Percentiles rank a stretch among this genome's conserved stretches.
Conservation (phyloP, 1,140 invertebrate species). For the Drosophila paulistorum region DNA sequence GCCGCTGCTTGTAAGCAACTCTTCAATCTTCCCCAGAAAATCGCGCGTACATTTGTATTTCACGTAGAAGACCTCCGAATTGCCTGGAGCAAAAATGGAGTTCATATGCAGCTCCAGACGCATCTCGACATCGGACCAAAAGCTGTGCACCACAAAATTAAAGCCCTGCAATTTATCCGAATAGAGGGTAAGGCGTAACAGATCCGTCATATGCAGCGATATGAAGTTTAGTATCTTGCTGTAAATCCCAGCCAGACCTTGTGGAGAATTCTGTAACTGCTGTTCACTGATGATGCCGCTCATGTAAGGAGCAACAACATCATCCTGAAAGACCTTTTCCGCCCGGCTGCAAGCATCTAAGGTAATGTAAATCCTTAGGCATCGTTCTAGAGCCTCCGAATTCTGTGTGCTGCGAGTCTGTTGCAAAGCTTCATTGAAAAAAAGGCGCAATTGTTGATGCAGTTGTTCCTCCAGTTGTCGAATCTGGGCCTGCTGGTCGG, state of each 20-base stretch:
- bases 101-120: conserved; percentile 90
- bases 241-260: conserved; percentile 90
- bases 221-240: conserved; percentile 89
- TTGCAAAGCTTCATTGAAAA: conserved; percentile 85
- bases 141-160: conserved; percentile 94
- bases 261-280: conserved; percentile 87
- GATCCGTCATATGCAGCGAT: conserved; percentile 86
- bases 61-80: conserved; percentile 93
- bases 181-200: conserved; percentile 86
- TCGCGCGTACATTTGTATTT: conserved; percentile 91
- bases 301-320: conserved; percentile 89
- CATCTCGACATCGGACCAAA: conserved; percentile 93
- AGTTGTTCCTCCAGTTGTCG: conserved; percentile 85
- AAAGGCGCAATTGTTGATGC: conserved; percentile 85
- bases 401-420: conserved; percentile 83
- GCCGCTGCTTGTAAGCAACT: conserved; percentile 86
- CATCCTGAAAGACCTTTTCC: conserved; percentile 88
- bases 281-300: conserved; percentile 90
- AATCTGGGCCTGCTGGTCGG: conserved; percentile 83
- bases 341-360: conserved; percentile 88
- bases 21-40: conserved; percentile 91
- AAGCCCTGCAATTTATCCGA: conserved; percentile 89
- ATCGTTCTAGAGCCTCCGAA: conserved; percentile 85
- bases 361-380: conserved; percentile 87
- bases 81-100: conserved; percentile 94